Evolutionary conservation across 2,113 vertebrate species (phyloP).

Genomic region (Brachypteracias leptosomus): DNA sequence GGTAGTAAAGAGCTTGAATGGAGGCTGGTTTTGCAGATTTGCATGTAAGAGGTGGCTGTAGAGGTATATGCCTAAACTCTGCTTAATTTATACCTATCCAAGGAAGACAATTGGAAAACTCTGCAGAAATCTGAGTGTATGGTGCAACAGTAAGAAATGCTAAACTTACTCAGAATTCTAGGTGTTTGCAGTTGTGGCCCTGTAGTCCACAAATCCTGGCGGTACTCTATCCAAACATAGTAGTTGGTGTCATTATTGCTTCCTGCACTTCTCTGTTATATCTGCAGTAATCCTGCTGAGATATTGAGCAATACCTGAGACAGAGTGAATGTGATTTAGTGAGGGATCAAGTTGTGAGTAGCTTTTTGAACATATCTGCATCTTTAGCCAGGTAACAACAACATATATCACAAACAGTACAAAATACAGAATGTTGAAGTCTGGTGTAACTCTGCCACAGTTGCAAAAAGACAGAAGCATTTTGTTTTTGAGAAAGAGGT

Average conservation of each 20-base stretch:
- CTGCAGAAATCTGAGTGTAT: background rate
- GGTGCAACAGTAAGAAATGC: background rate
- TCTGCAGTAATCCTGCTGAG: background rate
- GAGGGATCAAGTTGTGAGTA: background rate
- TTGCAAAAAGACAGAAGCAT: background rate
- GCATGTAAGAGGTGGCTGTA: fast-evolving
- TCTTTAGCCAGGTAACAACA: background rate
- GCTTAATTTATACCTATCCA: background rate
- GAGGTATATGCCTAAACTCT: background rate
- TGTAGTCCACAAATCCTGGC: background rate
- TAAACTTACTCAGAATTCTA: background rate
- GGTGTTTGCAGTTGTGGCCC: background rate
- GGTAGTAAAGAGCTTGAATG: background rate
- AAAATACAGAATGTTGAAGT: background rate
- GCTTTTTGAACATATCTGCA: background rate
- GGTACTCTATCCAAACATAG: fast-evolving
- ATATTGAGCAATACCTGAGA: background rate
- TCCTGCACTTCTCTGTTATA: background rate
- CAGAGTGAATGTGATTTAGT: background rate
- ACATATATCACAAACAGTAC: background rate
- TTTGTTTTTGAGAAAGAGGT: background rate
- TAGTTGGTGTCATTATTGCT: background rate
- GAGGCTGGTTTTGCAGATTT: background rate
- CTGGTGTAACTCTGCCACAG: background rate
- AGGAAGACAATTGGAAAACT: background rate